These are phyloP conservation scores for Petrocephalus zakoni DNA, from an alignment of 2,113 vertebrate genomes.

Conservation along the genomic window DNA sequence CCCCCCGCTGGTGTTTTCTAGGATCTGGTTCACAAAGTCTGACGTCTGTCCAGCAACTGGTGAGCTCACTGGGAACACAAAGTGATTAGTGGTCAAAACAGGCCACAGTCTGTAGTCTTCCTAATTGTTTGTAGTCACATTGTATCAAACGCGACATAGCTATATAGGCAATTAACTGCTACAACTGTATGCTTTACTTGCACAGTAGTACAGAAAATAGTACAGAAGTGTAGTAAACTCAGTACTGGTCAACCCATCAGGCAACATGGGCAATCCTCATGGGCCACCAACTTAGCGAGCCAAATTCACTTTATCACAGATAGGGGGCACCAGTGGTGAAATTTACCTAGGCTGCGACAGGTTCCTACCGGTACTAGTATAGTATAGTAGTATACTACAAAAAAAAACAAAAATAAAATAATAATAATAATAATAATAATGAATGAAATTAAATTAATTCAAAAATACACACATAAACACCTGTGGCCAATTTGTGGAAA, in stretches of 20 bases:
- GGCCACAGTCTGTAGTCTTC: background rate
- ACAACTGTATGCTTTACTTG: background rate
- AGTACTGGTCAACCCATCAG: background rate
- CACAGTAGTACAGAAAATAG: background rate
- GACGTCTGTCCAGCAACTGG: slow-evolving; percentile 94
- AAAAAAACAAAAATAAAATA: too few relatives aligned
- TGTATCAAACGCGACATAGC: background rate
- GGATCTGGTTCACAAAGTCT: slow-evolving; percentile 96
- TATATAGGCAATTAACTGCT: background rate
- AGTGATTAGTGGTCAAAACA: background rate
- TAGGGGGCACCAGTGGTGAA: background rate
- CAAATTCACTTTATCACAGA: background rate
- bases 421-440: too few relatives aligned
- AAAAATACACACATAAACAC: too few relatives aligned
- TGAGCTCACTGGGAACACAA: slow-evolving; percentile 61
- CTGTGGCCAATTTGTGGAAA: too few relatives aligned
- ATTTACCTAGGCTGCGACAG: background rate
- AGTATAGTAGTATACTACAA: background rate
- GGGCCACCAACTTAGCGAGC: background rate
- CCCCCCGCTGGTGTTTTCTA: slow-evolving; percentile 91
- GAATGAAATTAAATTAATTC: too few relatives aligned
- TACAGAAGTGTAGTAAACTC: background rate
- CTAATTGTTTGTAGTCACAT: background rate
- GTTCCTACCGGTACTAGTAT: background rate
- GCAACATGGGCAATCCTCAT: background rate